Base-by-base conservation (phyloP, 2,888 invertebrate species). In the Sisyra terminalis region DNA sequence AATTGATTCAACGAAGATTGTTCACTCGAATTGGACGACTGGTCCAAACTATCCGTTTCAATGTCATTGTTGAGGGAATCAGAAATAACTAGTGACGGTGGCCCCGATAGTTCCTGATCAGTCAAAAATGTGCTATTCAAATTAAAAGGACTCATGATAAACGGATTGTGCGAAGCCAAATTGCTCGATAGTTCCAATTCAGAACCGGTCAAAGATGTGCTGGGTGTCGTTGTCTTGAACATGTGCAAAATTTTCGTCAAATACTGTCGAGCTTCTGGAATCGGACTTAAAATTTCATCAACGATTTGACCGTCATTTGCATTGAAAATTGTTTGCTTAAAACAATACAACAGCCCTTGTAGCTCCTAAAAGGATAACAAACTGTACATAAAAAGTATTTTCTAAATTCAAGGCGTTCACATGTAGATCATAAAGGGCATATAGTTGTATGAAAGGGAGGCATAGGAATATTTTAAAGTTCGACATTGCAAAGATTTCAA, bases 251-350 rank as follows among this genome's bases (percentile, higher is more conserved):
- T 17, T 10, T 15, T 38, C 16, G 17, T 8, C 9, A 37, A 24
- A 35, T 30, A 42, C 8, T 29, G 37, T 17, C 37, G 36, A 24
- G 34, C 18, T 16, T 43, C 43, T 17, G 31, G 15, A 17, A 43
- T 43, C 9, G 56, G 50, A 16, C 46, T 50, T 44, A 68, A 66
- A 11, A 65, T 52, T 11, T 60, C 64, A 46, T 69, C 68, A 0
- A 64, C 61, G 40, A 67, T 66, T 1, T 59, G 50, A 5, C 64
- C 63, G 32, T 58, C 58, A 48, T 60, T 64, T 10, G 65, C 53
- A 18, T 60, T 61, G 17, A 65, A 46, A 32, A 70, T 52, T 14
- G 60, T 56, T 18, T 53, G 50, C 45, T 57, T 60, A 39, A 64
- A 49, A 46, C 63, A 64, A 46, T 59, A 49, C 45, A 64, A 53